A percentile compares a stretch with the other conserved stretches of the same genome.
Conservation (phyloP, 2,888 invertebrate species). For the Plagiodera versicolora region DNA sequence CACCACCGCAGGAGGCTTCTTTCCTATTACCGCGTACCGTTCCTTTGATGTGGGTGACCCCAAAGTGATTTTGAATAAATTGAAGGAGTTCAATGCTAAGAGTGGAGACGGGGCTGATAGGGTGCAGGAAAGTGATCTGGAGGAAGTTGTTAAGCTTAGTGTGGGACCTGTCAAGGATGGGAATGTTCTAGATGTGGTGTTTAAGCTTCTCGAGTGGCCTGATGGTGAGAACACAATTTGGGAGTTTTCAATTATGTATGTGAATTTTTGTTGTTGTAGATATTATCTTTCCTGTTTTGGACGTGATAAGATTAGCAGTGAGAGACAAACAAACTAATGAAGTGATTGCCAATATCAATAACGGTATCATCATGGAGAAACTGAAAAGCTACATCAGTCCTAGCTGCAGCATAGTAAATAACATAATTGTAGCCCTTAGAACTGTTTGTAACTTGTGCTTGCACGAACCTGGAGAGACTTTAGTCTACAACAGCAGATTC, state of each 20-base stretch:
- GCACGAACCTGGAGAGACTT: slow-evolving; percentile 66
- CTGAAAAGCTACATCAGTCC: slow-evolving; percentile 44
- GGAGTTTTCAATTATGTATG: slow-evolving; percentile 1
- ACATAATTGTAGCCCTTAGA: slow-evolving; percentile 77
- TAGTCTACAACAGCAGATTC: slow-evolving; percentile 62
- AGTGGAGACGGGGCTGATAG: slow-evolving; percentile 53
- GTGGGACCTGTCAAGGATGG: slow-evolving; percentile 54
- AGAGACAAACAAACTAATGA: slow-evolving; percentile 60
- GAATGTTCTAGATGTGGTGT: slow-evolving; percentile 61
- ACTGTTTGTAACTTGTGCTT: slow-evolving; percentile 81
- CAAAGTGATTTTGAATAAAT: slow-evolving; percentile 71
- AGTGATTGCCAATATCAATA: slow-evolving; percentile 58
- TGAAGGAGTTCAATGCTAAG: slow-evolving; percentile 71
- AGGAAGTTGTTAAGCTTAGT: slow-evolving; percentile 67
- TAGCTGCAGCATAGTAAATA: slow-evolving; percentile 61
- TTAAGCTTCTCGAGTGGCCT: slow-evolving; percentile 71
- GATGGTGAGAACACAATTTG: too few species aligned
- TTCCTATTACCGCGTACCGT: slow-evolving; percentile 58
- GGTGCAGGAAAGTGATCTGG: slow-evolving; percentile 61
- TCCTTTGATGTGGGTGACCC: slow-evolving; percentile 80
- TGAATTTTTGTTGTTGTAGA: slow-evolving; percentile 54
- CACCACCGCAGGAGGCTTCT: slow-evolving; percentile 35
- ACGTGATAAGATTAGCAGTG: slow-evolving; percentile 81
- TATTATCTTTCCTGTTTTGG: slow-evolving; percentile 85
- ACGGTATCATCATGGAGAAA: slow-evolving; percentile 46